Conservation (phyloP, 2,797 vertebrate genomes). For the Lepus oiostolus region DNA sequence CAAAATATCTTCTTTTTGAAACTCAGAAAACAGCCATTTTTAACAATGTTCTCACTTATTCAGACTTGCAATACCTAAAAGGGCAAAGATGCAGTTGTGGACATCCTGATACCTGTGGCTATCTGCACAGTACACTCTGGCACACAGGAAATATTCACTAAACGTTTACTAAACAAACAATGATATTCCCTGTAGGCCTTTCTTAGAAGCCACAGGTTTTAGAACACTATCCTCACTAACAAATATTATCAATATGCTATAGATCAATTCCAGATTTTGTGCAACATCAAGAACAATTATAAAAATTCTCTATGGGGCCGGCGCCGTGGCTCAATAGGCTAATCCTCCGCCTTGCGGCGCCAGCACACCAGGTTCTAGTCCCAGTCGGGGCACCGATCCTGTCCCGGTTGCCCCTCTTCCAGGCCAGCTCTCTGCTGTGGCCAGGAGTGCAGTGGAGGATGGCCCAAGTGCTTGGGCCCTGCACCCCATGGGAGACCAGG, state of each 20-base stretch:
- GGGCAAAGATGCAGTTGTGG: background rate
- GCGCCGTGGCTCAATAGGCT: too few relatives aligned
- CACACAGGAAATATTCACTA: background rate
- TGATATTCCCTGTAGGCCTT: background rate
- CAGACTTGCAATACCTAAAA: background rate
- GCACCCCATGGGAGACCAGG: too few relatives aligned
- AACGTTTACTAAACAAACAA: slow-evolving; percentile 36
- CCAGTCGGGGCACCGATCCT: too few relatives aligned
- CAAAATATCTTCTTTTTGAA: background rate
- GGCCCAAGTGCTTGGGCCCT: too few relatives aligned
- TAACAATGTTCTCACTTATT: slow-evolving; percentile 3
- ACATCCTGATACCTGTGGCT: background rate
- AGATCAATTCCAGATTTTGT: background rate
- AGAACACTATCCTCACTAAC: slow-evolving; percentile 17
- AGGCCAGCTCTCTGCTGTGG: too few relatives aligned
- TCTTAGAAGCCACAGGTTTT: slow-evolving; percentile 11
- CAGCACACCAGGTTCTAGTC: too few relatives aligned
- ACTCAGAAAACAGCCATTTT: slow-evolving; percentile 18
- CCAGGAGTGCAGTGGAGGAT: too few relatives aligned
- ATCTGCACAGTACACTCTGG: background rate
- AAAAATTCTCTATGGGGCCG: background rate
- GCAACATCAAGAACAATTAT: slow-evolving; percentile 21
- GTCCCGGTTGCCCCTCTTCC: too few relatives aligned
- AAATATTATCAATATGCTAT: background rate
- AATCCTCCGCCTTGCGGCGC: too few relatives aligned